A percentile compares a stretch with the other conserved stretches of the same genome.
Evolutionary conservation across 2,113 vertebrate species (phyloP).

Genomic region (Myanophis thanlyinensis): DNA sequence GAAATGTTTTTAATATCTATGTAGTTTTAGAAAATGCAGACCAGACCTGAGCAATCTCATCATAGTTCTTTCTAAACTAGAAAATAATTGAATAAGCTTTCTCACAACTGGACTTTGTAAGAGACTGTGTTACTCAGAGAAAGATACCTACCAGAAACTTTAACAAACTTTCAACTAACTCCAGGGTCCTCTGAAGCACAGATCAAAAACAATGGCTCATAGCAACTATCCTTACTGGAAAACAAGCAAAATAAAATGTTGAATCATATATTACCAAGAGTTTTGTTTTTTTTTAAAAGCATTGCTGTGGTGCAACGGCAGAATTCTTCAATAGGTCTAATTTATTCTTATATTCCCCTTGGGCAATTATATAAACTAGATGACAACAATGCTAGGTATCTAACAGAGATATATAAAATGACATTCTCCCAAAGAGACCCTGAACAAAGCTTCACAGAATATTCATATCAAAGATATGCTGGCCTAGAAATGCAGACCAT

Average conservation of each 20-base stretch:
- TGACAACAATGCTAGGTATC: neutral
- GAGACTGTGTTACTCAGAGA: neutral
- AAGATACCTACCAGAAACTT: neutral
- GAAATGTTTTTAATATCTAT: neutral
- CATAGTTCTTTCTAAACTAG: neutral
- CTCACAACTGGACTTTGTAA: neutral
- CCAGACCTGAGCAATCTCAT: neutral
- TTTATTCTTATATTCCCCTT: conserved; percentile 53
- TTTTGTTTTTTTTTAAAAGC: too few species aligned
- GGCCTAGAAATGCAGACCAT: neutral
- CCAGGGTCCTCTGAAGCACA: neutral
- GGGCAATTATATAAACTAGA: conserved; percentile 20
- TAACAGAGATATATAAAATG: neutral
- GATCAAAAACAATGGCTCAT: neutral
- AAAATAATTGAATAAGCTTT: neutral
- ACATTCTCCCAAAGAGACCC: neutral
- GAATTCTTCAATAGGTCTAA: conserved; percentile 45
- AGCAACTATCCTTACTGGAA: neutral
- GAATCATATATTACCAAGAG: conserved; percentile 32
- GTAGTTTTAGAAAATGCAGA: neutral
- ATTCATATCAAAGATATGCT: conserved; percentile 7
- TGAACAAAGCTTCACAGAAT: conserved; percentile 4
- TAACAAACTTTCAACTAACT: neutral
- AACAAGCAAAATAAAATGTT: conserved; percentile 1
- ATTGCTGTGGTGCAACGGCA: conserved; percentile 43